Percentiles rank a stretch among this genome's conserved stretches.
Evolutionary conservation across 2,113 vertebrate species (phyloP).

Genomic region (Hydrolagus affinis): DNA sequence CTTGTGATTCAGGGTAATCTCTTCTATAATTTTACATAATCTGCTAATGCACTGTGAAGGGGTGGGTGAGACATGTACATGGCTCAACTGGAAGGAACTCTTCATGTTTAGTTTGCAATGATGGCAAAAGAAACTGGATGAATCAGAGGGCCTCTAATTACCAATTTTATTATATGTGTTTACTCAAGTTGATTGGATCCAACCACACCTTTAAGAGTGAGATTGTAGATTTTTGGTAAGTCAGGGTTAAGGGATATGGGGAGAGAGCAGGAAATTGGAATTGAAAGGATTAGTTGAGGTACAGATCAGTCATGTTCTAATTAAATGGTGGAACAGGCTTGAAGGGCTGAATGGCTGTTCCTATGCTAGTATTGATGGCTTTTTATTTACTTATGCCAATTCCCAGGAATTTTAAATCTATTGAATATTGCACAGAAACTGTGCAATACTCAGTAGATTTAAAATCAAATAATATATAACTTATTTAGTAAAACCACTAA

Average conservation of each 20-base stretch:
- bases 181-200: not conserved
- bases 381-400: not conserved
- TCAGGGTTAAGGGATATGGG: too few species aligned
- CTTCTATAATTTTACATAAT: slow-evolving; percentile 36
- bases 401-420: too few species aligned
- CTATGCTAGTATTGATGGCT: not conserved
- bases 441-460: too few species aligned
- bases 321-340: too few species aligned
- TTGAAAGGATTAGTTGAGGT: too few species aligned
- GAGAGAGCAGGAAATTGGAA: too few species aligned
- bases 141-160: not conserved
- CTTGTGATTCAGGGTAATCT: slow-evolving; percentile 34
- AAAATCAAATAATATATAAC: not conserved
- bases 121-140: not conserved
- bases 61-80: not conserved
- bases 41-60: slow-evolving; percentile 33
- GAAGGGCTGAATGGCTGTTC: too few species aligned
- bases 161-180: not conserved
- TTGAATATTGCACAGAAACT: too few species aligned
- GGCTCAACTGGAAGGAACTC: not conserved
- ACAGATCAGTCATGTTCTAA: too few species aligned
- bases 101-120: not conserved
- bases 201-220: too few species aligned
- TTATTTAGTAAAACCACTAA: not conserved
- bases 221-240: too few species aligned